Conservation (phyloP, 2,113 vertebrate genomes). For the Sus scrofa region DNA sequence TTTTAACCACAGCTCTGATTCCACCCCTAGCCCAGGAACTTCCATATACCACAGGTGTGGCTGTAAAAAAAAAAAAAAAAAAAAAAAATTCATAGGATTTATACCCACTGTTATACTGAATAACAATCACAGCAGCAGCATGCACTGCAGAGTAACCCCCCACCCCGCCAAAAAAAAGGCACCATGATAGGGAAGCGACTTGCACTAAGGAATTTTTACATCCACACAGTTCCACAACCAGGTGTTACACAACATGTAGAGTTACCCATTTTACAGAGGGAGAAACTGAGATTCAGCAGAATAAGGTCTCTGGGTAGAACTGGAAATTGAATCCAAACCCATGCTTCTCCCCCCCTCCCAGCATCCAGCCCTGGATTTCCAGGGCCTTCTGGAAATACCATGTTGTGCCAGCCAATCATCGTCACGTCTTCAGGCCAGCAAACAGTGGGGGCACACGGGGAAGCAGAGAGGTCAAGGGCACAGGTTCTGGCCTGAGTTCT, state of each 20-base stretch:
- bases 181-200: background rate
- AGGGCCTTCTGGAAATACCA: background rate
- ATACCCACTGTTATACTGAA: accelerated
- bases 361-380: background rate
- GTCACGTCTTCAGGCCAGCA: background rate
- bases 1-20: no score
- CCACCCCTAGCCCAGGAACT: no score
- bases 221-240: background rate
- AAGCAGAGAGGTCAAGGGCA: background rate
- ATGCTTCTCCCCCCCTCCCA: background rate
- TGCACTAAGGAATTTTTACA: background rate
- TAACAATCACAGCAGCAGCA: background rate
- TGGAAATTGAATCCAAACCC: background rate
- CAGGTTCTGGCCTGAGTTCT: background rate
- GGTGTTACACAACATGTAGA: no score
- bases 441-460: background rate
- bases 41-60: no score
- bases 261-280: background rate
- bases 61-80: no score
- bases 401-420: background rate
- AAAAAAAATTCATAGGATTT: no score
- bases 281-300: background rate
- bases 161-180: background rate
- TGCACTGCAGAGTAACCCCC: no score
- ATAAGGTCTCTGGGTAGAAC: background rate